Base-by-base conservation (phyloP, 2,888 invertebrate genomes). In the Limnephilus auricula region DNA sequence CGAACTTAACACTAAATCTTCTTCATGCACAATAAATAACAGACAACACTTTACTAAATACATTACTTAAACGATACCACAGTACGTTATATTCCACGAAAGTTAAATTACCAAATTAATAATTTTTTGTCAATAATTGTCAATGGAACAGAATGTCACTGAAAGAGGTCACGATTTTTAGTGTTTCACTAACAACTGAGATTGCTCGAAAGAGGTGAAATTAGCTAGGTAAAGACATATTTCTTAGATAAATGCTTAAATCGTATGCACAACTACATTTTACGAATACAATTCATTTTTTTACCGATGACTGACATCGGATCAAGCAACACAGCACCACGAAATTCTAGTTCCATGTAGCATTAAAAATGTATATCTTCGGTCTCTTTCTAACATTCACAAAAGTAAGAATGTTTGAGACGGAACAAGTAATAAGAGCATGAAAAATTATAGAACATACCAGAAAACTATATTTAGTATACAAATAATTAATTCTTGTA, bases 121-220 rank as follows among this genome's bases (percentile, higher is more conserved):
- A 9, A 82, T 13, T 25, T 34, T 82, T 34, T 82, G 82, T 82
- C 82, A 85, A 34, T n/a, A 34, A 85, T 85, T 13, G n/a, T 30
- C 25, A 40, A 34, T 85, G 85, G 85, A 85, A 82, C 40, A 13
- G 45, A 85, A 85, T 85, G 85, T 85, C 85, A 85, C 37, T 45
- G 32, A 85, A 85, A 85, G 85, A 85, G 85, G 85, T 85, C 85
- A 85, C 85, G 85, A 37, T 85, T 40, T 40, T 85, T 40, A 65
- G 34, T 84, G n/a, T 85, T 85, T 85, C 85, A 85, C 85, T 85
- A 82, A 85, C 85, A 34, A 65, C 65, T 65, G 65, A 65, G 65
- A 65, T 65, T n/a, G 65, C 65, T 65, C 6, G 65, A 65, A 65
- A 25, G 9, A 1, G 25, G 25, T n/a, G 25, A 65, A 65, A 65